Evolutionary conservation across 1,140 invertebrate genomes (phyloP), one percentile per base, ranked within the genome.

Genomic region (Drosophila sechellia): DNA sequence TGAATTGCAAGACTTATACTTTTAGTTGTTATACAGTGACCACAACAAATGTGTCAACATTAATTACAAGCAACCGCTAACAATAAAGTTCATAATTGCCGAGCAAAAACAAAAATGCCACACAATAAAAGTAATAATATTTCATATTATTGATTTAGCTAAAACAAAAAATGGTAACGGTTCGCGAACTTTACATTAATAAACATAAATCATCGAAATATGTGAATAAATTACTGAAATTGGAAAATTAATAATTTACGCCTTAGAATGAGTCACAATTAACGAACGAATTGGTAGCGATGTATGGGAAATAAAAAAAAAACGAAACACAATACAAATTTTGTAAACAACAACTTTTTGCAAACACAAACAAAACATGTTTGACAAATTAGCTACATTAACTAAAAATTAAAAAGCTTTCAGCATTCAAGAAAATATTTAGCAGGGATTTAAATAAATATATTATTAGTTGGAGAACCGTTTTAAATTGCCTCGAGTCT

Each of bases 121-220:
- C 53, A 71, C 63, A 59, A 59, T 74, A 31, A 48, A 40, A 40
- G 20, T 69, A 69, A 39, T 56, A 34, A 49, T 70, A 39, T 69
- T 34, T 59, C 37, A 48, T 56, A 52, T 66, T 81, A 64, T 73
- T 81, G 52, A 54, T 64, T 60, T 48, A 13, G 34, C 42, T 54
- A 54, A 79, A 79, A 87, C 64, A 72, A 83, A 81, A 66, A 87
- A 89, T 56, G 79, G 84, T 87, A 87, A 87, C 84, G 84, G 84
- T 66, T 79, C 83, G 49, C 70, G 60, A 77, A 65, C 59, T 40
- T 34, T 49, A 57, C 64, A 84, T 84, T 74, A 61, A 66, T 40
- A 66, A 66, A 48, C 83, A 79, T 87, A 79, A 79, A 87, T 87
- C 79, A 89, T 27, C 37, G 8, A 48, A 69, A 63, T 65, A 46